A percentile compares a stretch with the other conserved stretches of the same genome.
Conservation (phyloP, 1,140 invertebrate species). For the Drosophila nebulosa region DNA sequence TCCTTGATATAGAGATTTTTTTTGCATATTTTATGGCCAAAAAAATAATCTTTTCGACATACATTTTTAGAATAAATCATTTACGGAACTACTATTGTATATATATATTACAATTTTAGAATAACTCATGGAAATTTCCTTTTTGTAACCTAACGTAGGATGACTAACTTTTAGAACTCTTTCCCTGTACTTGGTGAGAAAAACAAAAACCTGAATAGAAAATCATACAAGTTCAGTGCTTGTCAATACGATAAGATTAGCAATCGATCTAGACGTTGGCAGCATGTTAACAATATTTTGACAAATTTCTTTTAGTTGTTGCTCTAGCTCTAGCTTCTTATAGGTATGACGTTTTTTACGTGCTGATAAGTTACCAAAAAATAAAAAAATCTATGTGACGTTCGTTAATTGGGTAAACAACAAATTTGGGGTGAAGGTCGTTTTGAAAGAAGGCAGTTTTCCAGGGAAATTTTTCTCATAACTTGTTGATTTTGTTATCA, state of each 20-base stretch:
- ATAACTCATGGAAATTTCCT: too few relatives aligned
- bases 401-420: not conserved
- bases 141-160: too few relatives aligned
- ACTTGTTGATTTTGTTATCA: not conserved
- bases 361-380: slow-evolving; percentile 9
- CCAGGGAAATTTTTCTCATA: not conserved
- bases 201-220: not conserved
- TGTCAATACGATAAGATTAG: slow-evolving; percentile 52
- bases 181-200: not conserved
- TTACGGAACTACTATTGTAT: too few relatives aligned
- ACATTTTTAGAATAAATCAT: too few relatives aligned
- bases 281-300: slow-evolving; percentile 24
- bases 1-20: too few relatives aligned
- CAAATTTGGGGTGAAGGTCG: not conserved
- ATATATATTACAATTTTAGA: too few relatives aligned
- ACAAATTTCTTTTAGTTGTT: slow-evolving; percentile 15
- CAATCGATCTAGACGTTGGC: slow-evolving; percentile 27
- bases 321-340: slow-evolving; percentile 11
- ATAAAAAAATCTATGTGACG: not conserved
- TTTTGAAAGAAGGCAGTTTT: not conserved
- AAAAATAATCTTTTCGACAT: too few relatives aligned
- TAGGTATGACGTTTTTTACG: slow-evolving; percentile 26
- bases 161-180: slow-evolving; percentile 27
- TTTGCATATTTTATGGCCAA: too few relatives aligned
- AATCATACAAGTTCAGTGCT: slow-evolving; percentile 29